A percentile compares a stretch with the other conserved stretches of the same genome.
Evolutionary conservation across 2,888 invertebrate species (phyloP).

Genomic region (Catonia carolina): DNA sequence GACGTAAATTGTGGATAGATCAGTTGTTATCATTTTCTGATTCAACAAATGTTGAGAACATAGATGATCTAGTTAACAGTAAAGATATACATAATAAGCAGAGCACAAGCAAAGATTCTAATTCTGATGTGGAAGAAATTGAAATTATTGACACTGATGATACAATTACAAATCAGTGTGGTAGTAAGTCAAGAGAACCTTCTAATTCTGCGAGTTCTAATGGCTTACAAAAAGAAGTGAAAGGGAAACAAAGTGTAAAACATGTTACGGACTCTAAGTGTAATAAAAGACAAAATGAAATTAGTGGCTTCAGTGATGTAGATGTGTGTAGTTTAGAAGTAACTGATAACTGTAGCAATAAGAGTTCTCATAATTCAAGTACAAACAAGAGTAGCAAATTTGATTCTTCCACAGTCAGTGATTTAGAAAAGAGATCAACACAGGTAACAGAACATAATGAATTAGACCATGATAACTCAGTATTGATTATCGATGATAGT

Average conservation of each 20-base stretch:
- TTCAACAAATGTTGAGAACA: constrained; percentile 21
- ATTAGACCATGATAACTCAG: constrained; percentile 40
- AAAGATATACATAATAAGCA: not conserved
- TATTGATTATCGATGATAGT: constrained; percentile 57
- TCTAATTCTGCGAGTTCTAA: not conserved
- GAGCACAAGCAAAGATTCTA: not conserved
- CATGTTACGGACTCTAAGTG: not conserved
- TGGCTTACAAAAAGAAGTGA: not conserved
- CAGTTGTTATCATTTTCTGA: constrained; percentile 37
- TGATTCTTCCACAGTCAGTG: too few species aligned
- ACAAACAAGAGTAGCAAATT: too few species aligned
- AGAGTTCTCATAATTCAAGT: too few species aligned
- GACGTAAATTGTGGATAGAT: constrained; percentile 51
- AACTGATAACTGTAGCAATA: too few species aligned
- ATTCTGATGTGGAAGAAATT: not conserved
- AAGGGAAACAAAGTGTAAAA: not conserved
- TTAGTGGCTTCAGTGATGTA: not conserved
- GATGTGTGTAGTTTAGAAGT: not conserved
- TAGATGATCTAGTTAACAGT: constrained; percentile 22
- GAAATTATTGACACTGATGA: not conserved
- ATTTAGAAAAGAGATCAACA: too few species aligned
- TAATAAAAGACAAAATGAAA: not conserved
- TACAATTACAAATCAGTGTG: not conserved
- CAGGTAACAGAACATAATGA: constrained; percentile 15
- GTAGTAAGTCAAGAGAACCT: not conserved